Evolutionary conservation across 2,888 invertebrate species (phyloP), one percentile per base, ranked within the genome.

Genomic region (Ornithoptera priamus): DNA sequence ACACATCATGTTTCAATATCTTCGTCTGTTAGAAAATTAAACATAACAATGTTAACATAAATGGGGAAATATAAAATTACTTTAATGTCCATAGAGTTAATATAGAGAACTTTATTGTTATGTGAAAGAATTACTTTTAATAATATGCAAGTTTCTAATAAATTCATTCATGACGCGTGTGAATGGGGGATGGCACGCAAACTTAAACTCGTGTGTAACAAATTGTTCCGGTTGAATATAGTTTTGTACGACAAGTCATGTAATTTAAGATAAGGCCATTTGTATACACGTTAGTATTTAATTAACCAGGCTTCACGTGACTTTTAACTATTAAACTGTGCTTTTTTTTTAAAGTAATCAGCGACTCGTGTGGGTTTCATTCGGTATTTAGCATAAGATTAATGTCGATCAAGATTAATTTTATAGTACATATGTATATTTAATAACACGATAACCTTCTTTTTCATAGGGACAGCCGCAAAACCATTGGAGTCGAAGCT

Each of bases 131-230:
- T 2, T 36, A 24, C 24, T 10, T 10, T 60, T 60, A 7, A 60
- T 60, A 22, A 22, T 18, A 17, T 24, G 15, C 18, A 60, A 39
- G 24, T 59, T 5, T 59, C 15, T 59, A 22, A 59, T 59, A 59
- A 15, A 36, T 39, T 59, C 46, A 78, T 74, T 76, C 78, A 80
- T 79, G 80, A 78, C 74, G 80, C 77, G 75, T 81, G 78, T 81
- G 80, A 82, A 70, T 70, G 58, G 70, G 46, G 66, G 46, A 74
- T 61, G 68, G 59, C 75, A 73, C 74, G 74, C 76, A 70, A 75
- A 68, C 63, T 67, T 67, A 63, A 70, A 78, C 80, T 81, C 81
- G 85, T 71, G 73, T 69, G 73, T 73, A 76, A 72, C 73, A 75
- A 76, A 76, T 77, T 74, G 75, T 75, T 72, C 62, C 73, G 72